Base-by-base conservation (phyloP, 2,797 vertebrate species). In the Chaunax sp. region DNA sequence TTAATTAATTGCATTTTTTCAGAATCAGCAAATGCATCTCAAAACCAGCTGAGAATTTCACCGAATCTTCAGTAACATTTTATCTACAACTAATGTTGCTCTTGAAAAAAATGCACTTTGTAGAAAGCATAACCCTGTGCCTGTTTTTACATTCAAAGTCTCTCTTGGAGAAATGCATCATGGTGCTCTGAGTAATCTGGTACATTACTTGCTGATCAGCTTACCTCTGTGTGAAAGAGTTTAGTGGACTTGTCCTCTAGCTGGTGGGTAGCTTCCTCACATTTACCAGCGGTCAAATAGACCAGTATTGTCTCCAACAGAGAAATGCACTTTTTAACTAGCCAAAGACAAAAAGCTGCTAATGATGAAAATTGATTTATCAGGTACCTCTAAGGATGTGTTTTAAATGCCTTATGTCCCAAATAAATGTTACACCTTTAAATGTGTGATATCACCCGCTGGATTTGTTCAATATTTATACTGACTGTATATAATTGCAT, bases 401-500 rank as follows among this genome's bases (percentile, higher is more conserved):
- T 64, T 69, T 14, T 25, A 64, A 73, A 65, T 78, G 75, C 72
- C 55, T 63, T 60, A 1, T 69, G 66, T 62, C 16, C 49, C 20
- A 54, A 63, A 72, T 57, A 12, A 68, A 75, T 78, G 76, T 69
- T 35, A 45, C 33, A 20, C 11, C 58, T 74, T 49, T 16, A 53
- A 28, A 69, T 53, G 14, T 64, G 10, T 55, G 38, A 54, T 50
- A 10, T 49, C 22, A 43, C 19, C 12, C 33, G 19, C 51, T 30
- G 47, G 14, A 37, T 56, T 60, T 80, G 45, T 75, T 35, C 68
- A 59, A 58, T 45, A 45, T 2, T 18, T 46, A 41, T 45, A 26
- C 33, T 51, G 13, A 69, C 37, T 84, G 64, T 76, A 81, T 66
- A 78, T 80, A 75, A 35, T 61, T 64, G 67, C 37, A 61, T 30